Evolutionary conservation across 2,113 vertebrate species (phyloP).

Genomic region (Eublepharis macularius): DNA sequence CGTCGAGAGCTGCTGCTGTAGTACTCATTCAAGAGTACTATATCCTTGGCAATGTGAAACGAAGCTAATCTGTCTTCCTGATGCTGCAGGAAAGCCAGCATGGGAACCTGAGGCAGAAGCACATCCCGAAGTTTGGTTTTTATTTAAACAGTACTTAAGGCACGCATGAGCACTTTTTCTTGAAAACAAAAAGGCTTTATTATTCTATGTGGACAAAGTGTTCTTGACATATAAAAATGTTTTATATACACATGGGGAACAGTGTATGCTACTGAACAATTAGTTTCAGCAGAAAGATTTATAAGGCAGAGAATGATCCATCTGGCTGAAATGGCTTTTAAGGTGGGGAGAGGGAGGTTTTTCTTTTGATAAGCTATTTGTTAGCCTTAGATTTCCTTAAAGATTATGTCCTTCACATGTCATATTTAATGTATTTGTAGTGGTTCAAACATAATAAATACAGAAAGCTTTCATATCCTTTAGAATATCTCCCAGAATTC

Average conservation of each 20-base stretch:
- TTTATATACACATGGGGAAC: background rate
- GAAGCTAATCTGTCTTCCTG: background rate
- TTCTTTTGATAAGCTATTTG: conserved; percentile 5
- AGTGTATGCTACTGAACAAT: background rate
- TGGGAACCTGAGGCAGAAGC: background rate
- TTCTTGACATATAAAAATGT: background rate
- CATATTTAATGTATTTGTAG: background rate
- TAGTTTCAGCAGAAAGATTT: background rate
- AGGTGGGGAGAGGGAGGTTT: background rate
- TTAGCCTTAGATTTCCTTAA: background rate
- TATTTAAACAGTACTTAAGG: background rate
- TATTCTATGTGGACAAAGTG: background rate
- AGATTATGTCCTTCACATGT: background rate
- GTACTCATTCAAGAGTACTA: background rate
- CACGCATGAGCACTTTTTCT: background rate
- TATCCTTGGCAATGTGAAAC: background rate
- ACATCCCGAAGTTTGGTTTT: background rate
- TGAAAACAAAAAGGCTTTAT: background rate
- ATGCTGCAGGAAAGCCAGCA: background rate
- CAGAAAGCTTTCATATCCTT: background rate
- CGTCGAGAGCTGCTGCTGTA: background rate
- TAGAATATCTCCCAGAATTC: background rate
- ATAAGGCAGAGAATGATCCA: background rate
- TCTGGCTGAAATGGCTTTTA: background rate
- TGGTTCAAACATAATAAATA: background rate